A percentile compares a stretch with the other conserved stretches of the same genome.
Evolutionary conservation across 2,888 invertebrate species (phyloP).

Genomic region (Sthenelais limicola): DNA sequence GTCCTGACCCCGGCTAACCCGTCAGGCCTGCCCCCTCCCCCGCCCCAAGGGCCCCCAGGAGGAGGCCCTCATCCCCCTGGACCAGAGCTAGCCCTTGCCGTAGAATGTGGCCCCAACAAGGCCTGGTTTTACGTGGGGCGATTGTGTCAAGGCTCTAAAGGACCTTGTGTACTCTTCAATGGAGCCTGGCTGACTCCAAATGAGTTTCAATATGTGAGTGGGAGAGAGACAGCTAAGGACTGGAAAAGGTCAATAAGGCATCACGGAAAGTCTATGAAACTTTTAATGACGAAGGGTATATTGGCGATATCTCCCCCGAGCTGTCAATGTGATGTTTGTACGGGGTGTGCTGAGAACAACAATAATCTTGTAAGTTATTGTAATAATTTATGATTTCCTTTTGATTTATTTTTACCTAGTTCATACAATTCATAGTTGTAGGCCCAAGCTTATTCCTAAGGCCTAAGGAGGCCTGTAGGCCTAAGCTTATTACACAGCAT

Average conservation of each 20-base stretch:
- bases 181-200: conserved; percentile 74
- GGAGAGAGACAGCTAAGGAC: conserved; percentile 74
- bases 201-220: conserved; percentile 74
- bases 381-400: too few relatives aligned
- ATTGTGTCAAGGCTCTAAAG: conserved; percentile 73
- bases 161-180: conserved; percentile 73
- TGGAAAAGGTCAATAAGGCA: conserved; percentile 74
- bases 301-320: conserved; percentile 71
- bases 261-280: conserved; percentile 73
- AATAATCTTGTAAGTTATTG: conserved; percentile 30
- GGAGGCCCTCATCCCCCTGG: conserved; percentile 3
- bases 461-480: too few relatives aligned
- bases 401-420: too few relatives aligned
- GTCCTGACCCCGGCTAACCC: conserved; percentile 29
- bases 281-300: conserved; percentile 73
- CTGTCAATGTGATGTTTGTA: conserved; percentile 66
- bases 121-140: conserved; percentile 69
- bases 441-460: too few relatives aligned
- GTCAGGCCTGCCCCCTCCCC: not conserved
- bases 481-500: too few relatives aligned
- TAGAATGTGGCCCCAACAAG: conserved; percentile 71
- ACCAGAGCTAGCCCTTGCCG: conserved; percentile 59
- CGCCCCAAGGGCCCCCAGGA: not conserved
- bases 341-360: conserved; percentile 29
- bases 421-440: too few relatives aligned